A percentile compares a stretch with the other conserved stretches of the same genome.
Evolutionary conservation across 2,113 vertebrate species (phyloP).

Genomic region (Hemicordylus capensis): DNA sequence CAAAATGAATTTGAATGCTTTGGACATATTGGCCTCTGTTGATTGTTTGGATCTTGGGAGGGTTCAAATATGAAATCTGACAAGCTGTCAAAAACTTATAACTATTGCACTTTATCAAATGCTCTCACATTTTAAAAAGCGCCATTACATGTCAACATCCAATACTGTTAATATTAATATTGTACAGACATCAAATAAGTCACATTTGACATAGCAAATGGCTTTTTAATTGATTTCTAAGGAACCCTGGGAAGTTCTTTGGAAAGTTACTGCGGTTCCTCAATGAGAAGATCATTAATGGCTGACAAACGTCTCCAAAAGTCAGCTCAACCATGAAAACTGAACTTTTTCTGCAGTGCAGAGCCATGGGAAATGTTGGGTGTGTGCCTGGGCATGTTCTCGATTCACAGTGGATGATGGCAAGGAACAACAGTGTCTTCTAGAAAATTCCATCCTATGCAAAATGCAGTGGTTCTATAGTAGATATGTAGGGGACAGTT

Average conservation of each 20-base stretch:
- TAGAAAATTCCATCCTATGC: too few species aligned
- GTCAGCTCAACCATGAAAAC: too few species aligned
- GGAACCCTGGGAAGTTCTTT: not conserved
- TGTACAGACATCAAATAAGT: not conserved
- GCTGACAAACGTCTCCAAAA: not conserved
- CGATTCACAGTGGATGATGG: too few species aligned
- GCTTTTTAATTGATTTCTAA: not conserved
- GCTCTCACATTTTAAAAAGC: not conserved
- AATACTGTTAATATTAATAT: not conserved
- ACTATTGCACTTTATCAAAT: not conserved
- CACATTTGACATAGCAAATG: not conserved
- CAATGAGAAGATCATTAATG: not conserved
- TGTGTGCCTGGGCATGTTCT: too few species aligned
- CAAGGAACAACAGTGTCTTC: too few species aligned
- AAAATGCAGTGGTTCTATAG: too few species aligned
- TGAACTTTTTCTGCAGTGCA: too few species aligned
- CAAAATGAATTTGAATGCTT: too few species aligned
- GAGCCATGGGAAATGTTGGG: not conserved
- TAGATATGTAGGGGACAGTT: too few species aligned
- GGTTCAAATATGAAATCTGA: not conserved
- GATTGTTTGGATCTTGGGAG: not conserved
- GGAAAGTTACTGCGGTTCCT: not conserved
- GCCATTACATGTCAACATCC: not conserved
- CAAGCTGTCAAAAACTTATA: not conserved
- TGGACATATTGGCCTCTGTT: not conserved